Conservation (phyloP, 2,113 vertebrate genomes). For the Micromys minutus region DNA sequence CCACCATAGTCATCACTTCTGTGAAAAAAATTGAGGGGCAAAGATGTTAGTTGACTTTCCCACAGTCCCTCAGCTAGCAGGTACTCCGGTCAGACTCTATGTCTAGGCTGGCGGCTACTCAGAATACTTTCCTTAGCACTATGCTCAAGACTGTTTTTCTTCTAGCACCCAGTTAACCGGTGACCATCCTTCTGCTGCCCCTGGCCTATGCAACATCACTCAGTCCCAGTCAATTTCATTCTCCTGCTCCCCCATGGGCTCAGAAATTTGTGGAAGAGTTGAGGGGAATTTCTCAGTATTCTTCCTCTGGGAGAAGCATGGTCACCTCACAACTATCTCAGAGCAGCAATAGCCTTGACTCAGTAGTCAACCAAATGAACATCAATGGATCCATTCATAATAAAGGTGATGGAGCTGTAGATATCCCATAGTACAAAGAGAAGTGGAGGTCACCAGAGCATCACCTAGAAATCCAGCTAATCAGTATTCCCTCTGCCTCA, state of each 20-base stretch:
- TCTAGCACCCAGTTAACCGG: neutral
- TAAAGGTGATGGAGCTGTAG: neutral
- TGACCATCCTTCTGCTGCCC: neutral
- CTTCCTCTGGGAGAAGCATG: neutral
- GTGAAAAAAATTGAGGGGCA: neutral
- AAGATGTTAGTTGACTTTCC: neutral
- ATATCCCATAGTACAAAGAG: too few species aligned
- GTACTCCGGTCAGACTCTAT: neutral
- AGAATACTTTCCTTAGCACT: neutral
- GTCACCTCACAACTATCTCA: too few species aligned
- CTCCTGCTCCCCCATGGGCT: neutral
- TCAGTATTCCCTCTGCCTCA: neutral
- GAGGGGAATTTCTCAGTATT: neutral
- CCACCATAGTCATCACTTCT: neutral
- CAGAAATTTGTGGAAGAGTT: neutral
- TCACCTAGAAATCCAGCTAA: neutral
- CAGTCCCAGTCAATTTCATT: neutral
- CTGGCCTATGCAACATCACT: neutral
- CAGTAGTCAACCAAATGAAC: neutral
- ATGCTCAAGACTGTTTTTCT: accelerated
- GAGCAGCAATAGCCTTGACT: neutral
- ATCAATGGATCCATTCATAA: too few species aligned
- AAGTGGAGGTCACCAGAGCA: neutral
- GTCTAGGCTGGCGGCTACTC: neutral
- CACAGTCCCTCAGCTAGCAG: neutral